A percentile compares a stretch with the other conserved stretches of the same genome.
phyloP scores from a whole-genome alignment of 2,113 vertebrate genomes.

The Psephotus haematonotus region DNA sequence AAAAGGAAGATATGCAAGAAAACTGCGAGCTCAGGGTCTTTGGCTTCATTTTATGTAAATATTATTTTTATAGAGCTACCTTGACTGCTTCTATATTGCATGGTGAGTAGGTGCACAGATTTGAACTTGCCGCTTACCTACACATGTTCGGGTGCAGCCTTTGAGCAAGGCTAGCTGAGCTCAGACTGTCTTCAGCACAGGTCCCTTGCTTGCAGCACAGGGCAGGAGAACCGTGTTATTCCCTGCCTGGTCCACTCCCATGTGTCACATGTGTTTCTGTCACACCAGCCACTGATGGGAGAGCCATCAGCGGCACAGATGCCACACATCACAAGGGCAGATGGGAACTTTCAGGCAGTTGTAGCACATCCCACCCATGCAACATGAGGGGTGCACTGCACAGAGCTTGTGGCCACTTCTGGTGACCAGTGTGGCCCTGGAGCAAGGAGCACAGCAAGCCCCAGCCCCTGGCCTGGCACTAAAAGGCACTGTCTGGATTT shows the following conservation, averaged over 20 bases:
- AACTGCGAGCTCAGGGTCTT: background rate
- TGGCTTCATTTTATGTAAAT: background rate
- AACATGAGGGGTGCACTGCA: background rate
- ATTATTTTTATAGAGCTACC: background rate
- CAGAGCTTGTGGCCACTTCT: background rate
- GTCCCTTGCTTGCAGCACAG: background rate
- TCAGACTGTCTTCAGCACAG: background rate
- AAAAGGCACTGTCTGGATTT: background rate
- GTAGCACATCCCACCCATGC: background rate
- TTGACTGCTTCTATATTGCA: background rate
- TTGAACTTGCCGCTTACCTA: background rate
- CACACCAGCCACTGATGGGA: background rate
- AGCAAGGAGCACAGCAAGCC: background rate
- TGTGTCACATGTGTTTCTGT: rapidly evolving
- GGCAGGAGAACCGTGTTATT: background rate
- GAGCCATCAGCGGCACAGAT: background rate
- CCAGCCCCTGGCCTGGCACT: rapidly evolving
- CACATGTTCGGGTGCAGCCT: no score
- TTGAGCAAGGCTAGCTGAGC: background rate
- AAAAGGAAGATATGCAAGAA: background rate
- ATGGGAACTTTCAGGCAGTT: background rate
- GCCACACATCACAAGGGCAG: background rate
- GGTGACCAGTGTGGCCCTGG: rapidly evolving
- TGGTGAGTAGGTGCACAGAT: background rate
- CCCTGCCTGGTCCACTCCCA: background rate